phyloP scores from a whole-genome alignment of 2,113 vertebrate genomes.

The Sturnus vulgaris region DNA sequence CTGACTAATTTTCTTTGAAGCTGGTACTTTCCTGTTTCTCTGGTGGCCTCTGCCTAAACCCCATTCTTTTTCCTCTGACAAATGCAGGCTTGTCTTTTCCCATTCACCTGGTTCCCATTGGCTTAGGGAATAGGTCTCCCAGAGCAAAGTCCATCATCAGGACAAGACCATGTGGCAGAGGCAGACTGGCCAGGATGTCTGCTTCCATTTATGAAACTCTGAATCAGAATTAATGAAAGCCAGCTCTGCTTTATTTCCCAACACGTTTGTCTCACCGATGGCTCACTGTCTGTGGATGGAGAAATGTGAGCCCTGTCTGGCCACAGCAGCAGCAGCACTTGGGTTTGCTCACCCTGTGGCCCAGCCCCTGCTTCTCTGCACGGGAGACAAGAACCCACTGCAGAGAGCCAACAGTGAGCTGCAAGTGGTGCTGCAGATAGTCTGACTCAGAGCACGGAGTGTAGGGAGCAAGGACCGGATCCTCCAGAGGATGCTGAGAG shows the following conservation, averaged over 20 bases:
- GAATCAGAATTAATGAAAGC: not conserved
- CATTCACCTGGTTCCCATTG: not conserved
- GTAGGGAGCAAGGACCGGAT: not conserved
- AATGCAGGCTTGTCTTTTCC: not conserved
- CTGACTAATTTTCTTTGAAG: not conserved
- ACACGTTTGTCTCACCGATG: accelerated
- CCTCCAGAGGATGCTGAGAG: not conserved
- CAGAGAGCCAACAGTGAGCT: not conserved
- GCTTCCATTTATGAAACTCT: not conserved
- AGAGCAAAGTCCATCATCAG: not conserved
- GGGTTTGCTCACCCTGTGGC: not conserved
- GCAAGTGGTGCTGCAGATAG: not conserved
- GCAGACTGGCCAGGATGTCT: not conserved
- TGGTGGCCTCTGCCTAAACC: not conserved
- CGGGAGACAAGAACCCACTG: not conserved
- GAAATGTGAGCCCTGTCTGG: not conserved
- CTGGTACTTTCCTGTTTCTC: not conserved
- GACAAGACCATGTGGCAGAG: not conserved
- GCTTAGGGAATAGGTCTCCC: not conserved
- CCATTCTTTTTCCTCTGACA: not conserved
- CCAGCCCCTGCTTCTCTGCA: not conserved
- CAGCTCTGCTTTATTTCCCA: not conserved
- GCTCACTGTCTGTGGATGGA: not conserved
- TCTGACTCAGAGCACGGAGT: accelerated
- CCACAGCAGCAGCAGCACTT: not conserved